phyloP scores from a whole-genome alignment of 2,113 vertebrate species.

The Gopherus evgoodei region DNA sequence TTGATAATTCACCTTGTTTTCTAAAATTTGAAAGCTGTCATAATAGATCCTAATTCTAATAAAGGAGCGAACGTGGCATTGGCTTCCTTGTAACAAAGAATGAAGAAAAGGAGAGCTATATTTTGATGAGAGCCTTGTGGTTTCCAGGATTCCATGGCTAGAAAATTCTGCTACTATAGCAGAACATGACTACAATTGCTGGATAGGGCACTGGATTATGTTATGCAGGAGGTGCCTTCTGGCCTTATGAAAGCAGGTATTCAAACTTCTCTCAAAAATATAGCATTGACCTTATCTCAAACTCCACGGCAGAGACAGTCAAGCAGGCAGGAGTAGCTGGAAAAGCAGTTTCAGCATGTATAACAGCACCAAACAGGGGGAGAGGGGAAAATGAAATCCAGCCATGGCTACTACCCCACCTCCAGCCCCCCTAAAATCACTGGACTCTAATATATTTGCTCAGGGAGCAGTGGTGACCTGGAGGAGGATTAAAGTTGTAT shows the following conservation, averaged over 20 bases:
- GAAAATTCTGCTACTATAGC: background rate
- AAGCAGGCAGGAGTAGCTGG: background rate
- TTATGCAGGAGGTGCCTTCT: too few relatives aligned
- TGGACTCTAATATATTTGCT: too few relatives aligned
- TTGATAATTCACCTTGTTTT: background rate
- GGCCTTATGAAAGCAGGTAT: background rate
- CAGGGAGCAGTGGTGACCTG: too few relatives aligned
- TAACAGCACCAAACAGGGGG: background rate
- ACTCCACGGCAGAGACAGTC: rapidly evolving
- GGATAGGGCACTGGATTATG: too few relatives aligned
- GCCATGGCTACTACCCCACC: too few relatives aligned
- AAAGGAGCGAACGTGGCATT: background rate
- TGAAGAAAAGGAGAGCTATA: background rate
- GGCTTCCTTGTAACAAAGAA: background rate
- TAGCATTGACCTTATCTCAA: background rate
- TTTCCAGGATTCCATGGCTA: too few relatives aligned
- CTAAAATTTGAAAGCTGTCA: background rate
- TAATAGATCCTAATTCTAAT: background rate
- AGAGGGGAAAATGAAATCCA: background rate
- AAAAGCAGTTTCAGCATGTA: background rate
- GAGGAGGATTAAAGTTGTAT: too few relatives aligned
- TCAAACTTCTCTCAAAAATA: background rate
- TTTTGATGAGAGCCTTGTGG: background rate
- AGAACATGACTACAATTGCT: background rate
- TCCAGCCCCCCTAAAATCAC: too few relatives aligned